phyloP scores from a whole-genome alignment of 2,797 vertebrate genomes.

The Dermochelys coriacea region DNA sequence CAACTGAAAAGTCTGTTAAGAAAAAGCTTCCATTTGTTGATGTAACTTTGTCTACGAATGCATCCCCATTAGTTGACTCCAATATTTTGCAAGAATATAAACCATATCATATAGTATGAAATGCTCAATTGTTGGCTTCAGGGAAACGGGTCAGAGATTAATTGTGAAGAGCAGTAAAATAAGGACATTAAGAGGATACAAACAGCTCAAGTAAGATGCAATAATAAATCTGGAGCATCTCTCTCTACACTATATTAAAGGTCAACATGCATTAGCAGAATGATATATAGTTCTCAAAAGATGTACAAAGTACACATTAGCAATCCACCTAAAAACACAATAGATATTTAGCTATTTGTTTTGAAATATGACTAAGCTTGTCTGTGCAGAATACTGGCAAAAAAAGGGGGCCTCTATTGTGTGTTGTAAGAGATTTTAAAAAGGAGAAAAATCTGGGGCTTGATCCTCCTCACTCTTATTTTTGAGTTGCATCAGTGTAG shows the following conservation, averaged over 20 bases:
- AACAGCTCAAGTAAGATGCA: background rate
- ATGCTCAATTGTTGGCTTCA: constrained; percentile 41
- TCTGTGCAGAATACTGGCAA: background rate
- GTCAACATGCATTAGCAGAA: constrained; percentile 37
- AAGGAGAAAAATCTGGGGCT: background rate
- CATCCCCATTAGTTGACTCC: constrained; percentile 35
- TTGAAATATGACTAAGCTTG: background rate
- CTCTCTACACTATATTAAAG: background rate
- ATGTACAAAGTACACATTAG: background rate
- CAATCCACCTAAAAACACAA: constrained; percentile 5
- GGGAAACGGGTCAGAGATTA: constrained; percentile 34
- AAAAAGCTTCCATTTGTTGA: constrained; percentile 5
- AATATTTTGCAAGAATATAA: constrained; percentile 33
- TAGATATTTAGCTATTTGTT: background rate
- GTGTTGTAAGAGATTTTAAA: background rate
- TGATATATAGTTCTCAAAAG: constrained; percentile 1
- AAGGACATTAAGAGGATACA: background rate
- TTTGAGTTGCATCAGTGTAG: background rate
- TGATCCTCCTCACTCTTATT: background rate
- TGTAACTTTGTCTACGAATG: background rate
- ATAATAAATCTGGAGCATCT: constrained; percentile 30
- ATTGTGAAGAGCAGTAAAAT: constrained; percentile 31
- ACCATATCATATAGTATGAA: constrained; percentile 13
- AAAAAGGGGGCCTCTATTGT: background rate
- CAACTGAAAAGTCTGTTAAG: constrained; percentile 20